A percentile compares a stretch with the other conserved stretches of the same genome.
phyloP scores from a whole-genome alignment of 2,888 invertebrate species.

The Lasioglossum villosulum region DNA sequence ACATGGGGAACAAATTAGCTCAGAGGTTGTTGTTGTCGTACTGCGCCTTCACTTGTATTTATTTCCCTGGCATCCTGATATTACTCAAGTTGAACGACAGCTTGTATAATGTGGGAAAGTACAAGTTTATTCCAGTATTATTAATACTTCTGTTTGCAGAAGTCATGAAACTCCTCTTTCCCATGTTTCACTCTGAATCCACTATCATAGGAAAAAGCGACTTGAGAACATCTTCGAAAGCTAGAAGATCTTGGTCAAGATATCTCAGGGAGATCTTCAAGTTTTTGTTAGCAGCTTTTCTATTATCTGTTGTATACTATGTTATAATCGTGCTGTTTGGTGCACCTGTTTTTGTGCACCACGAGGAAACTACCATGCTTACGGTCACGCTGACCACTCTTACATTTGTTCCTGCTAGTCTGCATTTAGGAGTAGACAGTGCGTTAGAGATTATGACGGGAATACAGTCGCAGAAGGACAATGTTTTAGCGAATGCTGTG shows the following conservation, averaged over 20 bases:
- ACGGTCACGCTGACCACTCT: constrained; percentile 87
- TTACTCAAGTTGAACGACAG: constrained; percentile 86
- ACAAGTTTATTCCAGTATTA: constrained; percentile 83
- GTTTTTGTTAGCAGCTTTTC: constrained; percentile 84
- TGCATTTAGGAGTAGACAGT: constrained; percentile 87
- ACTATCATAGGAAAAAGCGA: constrained; percentile 76
- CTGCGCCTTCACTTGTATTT: constrained; percentile 87
- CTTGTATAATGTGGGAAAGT: constrained; percentile 87
- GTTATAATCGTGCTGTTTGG: constrained; percentile 88
- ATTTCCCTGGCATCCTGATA: constrained; percentile 87
- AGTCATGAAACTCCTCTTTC: constrained; percentile 85
- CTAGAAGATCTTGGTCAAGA: constrained; percentile 84
- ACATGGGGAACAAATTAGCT: constrained; percentile 52
- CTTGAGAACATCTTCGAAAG: constrained; percentile 81
- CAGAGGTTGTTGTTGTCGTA: constrained; percentile 83
- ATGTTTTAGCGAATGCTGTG: constrained; percentile 85
- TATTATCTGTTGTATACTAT: constrained; percentile 86
- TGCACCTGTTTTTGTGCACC: constrained; percentile 87
- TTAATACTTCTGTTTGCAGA: constrained; percentile 85
- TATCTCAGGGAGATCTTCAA: constrained; percentile 86
- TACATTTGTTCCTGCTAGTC: constrained; percentile 88
- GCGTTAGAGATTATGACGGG: constrained; percentile 86
- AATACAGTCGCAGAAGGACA: constrained; percentile 83
- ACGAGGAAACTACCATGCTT: constrained; percentile 89
- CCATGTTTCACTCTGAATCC: constrained; percentile 74